Evolutionary conservation across 2,113 vertebrate genomes (phyloP).

Genomic region (Heterotis niloticus): DNA sequence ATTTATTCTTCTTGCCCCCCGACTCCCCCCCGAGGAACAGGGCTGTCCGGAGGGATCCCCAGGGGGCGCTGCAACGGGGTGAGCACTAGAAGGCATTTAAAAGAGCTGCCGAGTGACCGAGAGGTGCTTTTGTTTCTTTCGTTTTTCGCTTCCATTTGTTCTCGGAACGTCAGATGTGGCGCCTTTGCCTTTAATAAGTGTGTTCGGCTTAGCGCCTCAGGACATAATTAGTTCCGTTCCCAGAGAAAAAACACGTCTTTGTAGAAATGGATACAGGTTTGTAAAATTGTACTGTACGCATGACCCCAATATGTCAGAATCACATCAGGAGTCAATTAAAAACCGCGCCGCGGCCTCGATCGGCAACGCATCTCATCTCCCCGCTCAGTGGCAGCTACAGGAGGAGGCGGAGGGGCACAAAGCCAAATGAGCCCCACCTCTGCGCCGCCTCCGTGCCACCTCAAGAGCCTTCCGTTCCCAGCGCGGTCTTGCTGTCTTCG

Average conservation of each 20-base stretch:
- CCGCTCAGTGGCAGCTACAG: too few relatives aligned
- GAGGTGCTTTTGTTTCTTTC: slow-evolving; percentile 28
- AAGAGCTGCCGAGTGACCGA: slow-evolving; percentile 19
- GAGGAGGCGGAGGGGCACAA: not conserved
- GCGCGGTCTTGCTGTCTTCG: too few relatives aligned
- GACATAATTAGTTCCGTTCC: slow-evolving; percentile 7
- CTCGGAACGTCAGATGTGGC: slow-evolving; percentile 21
- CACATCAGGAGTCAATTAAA: slow-evolving; percentile 16
- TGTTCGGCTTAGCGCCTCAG: not conserved
- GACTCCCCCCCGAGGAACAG: slow-evolving; percentile 1
- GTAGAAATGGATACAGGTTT: not conserved
- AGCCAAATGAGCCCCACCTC: too few relatives aligned
- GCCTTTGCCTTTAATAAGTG: slow-evolving; percentile 9
- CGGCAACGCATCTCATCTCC: not conserved
- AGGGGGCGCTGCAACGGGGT: not conserved
- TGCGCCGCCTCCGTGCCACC: too few relatives aligned
- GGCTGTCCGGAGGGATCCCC: not conserved
- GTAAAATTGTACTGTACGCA: not conserved
- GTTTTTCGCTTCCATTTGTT: slow-evolving; percentile 8
- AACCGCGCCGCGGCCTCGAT: not conserved
- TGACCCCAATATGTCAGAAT: not conserved
- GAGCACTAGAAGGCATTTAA: not conserved
- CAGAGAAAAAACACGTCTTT: not conserved
- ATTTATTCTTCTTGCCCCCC: not conserved
- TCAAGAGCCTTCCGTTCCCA: too few relatives aligned